Conservation (phyloP, 2,797 vertebrate species). For the Sebastes itinus region DNA sequence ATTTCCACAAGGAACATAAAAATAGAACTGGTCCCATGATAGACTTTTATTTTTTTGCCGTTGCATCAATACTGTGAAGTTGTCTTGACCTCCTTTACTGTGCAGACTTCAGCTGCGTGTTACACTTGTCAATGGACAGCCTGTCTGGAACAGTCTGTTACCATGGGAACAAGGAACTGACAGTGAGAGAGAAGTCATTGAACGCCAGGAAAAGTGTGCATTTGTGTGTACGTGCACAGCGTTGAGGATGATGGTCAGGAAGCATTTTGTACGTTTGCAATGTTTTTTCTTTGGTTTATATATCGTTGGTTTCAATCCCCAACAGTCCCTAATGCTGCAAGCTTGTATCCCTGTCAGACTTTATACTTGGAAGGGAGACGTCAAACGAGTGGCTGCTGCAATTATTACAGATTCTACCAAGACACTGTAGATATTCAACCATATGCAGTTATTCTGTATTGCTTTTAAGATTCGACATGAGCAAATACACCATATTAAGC, state of each 20-base stretch:
- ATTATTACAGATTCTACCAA: too few relatives aligned
- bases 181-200: conserved; percentile 12
- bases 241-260: background rate
- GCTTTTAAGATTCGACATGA: background rate
- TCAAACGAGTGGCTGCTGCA: too few relatives aligned
- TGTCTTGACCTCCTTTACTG: conserved; percentile 6
- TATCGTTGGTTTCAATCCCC: background rate
- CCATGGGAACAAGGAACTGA: conserved; percentile 57
- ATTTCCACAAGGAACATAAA: background rate
- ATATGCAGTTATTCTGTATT: background rate
- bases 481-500: background rate
- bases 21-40: too few relatives aligned
- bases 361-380: too few relatives aligned
- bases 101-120: background rate
- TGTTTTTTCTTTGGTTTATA: background rate
- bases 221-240: background rate
- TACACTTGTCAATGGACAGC: conserved; percentile 1
- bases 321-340: background rate
- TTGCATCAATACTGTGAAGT: background rate
- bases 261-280: background rate
- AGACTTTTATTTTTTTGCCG: background rate
- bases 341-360: too few relatives aligned
- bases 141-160: conserved; percentile 48
- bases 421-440: background rate
- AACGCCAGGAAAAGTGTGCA: background rate